Conservation (phyloP, 2,113 vertebrate species). For the Diphyllodes magnificus region DNA sequence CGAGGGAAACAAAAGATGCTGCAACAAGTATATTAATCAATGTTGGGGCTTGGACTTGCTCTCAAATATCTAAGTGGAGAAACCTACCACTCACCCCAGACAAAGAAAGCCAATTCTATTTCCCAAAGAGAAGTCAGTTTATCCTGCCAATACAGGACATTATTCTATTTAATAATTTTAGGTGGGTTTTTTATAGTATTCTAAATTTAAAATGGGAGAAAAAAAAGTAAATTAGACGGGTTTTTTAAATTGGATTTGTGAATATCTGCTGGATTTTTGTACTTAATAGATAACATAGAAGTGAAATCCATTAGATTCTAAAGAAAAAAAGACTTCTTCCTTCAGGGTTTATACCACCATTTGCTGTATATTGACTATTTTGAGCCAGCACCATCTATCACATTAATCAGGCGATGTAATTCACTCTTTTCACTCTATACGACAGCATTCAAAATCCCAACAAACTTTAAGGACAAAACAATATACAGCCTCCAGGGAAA, state of each 20-base stretch:
- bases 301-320: background rate
- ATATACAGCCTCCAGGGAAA: background rate
- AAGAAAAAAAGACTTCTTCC: background rate
- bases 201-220: background rate
- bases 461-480: background rate
- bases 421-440: background rate
- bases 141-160: background rate
- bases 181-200: background rate
- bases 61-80: background rate
- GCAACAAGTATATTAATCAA: background rate
- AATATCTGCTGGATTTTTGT: background rate
- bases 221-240: background rate
- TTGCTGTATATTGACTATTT: background rate
- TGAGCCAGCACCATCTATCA: background rate
- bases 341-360: background rate
- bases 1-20: background rate
- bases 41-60: background rate
- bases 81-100: background rate
- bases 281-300: background rate
- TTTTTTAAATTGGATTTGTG: background rate
- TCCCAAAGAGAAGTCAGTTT: background rate
- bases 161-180: background rate
- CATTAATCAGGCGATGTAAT: background rate
- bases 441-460: background rate
- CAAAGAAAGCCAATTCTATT: background rate